Conservation (phyloP, 2,113 vertebrate genomes). For the Willisornis vidua region DNA sequence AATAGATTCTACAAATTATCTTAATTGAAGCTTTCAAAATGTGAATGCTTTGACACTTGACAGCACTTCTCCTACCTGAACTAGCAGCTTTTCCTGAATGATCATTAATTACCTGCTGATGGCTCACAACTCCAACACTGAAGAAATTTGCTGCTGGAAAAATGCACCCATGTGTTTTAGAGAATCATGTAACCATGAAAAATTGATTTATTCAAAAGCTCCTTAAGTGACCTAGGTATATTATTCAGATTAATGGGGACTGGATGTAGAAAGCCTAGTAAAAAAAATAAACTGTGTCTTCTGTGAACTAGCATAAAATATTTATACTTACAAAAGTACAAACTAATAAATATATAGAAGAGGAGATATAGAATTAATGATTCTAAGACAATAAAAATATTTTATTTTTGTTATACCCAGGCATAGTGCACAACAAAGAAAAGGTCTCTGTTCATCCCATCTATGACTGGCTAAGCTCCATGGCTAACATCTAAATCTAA, state of each 20-base stretch:
- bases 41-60: conserved; percentile 37
- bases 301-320: neutral
- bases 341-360: neutral
- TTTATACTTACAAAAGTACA: neutral
- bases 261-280: neutral
- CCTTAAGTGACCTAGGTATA: neutral
- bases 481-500: neutral
- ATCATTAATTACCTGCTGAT: conserved; percentile 7
- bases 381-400: neutral
- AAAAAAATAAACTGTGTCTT: neutral
- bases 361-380: neutral
- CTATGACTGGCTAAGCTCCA: neutral
- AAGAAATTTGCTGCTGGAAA: neutral
- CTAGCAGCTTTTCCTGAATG: conserved; percentile 1
- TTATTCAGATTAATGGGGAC: neutral
- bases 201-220: neutral
- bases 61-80: conserved; percentile 6
- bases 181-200: neutral
- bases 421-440: neutral
- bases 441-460: neutral
- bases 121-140: neutral
- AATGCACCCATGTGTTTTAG: neutral
- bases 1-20: conserved; percentile 34
- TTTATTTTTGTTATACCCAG: neutral
- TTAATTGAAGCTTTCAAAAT: conserved; percentile 59